phyloP scores from a whole-genome alignment of 1,140 invertebrate genomes.

The Steinernema feltiae region DNA sequence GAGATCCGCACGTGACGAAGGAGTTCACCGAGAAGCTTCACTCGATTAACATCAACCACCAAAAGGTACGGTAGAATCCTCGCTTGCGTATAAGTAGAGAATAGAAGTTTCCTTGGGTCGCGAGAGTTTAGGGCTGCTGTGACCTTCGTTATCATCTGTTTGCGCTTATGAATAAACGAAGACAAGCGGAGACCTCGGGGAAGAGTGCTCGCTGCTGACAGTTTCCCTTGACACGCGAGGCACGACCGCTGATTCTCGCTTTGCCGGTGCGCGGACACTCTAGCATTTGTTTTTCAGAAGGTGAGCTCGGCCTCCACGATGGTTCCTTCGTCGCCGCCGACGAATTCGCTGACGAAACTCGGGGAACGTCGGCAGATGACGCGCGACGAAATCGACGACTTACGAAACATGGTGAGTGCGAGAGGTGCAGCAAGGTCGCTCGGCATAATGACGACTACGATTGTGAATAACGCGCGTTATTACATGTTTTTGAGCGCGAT shows the following conservation, averaged over 20 bases:
- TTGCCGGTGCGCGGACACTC: neutral
- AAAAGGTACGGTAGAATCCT: constrained; percentile 14
- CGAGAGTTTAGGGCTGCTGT: neutral
- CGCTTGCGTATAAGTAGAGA: neutral
- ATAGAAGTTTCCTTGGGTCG: too few species aligned
- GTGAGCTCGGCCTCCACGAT: neutral
- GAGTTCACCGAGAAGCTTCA: constrained; percentile 23
- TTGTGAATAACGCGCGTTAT: too few species aligned
- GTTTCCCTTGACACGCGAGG: neutral
- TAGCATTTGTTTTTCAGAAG: neutral
- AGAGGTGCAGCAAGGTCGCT: neutral
- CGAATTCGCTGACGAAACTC: neutral
- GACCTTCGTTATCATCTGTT: neutral
- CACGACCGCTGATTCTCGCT: neutral
- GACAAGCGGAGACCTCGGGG: too few species aligned
- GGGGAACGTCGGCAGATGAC: neutral
- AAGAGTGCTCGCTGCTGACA: neutral
- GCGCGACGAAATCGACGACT: neutral
- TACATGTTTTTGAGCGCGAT: neutral
- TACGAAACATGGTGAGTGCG: neutral
- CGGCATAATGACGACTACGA: too few species aligned
- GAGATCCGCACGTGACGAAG: neutral
- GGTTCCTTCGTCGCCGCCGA: neutral
- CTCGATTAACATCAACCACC: constrained; percentile 19
- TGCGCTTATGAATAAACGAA: neutral